A percentile compares a stretch with the other conserved stretches of the same genome.
Conservation (phyloP, 2,797 vertebrate species). For the Sebastes iracundus region DNA sequence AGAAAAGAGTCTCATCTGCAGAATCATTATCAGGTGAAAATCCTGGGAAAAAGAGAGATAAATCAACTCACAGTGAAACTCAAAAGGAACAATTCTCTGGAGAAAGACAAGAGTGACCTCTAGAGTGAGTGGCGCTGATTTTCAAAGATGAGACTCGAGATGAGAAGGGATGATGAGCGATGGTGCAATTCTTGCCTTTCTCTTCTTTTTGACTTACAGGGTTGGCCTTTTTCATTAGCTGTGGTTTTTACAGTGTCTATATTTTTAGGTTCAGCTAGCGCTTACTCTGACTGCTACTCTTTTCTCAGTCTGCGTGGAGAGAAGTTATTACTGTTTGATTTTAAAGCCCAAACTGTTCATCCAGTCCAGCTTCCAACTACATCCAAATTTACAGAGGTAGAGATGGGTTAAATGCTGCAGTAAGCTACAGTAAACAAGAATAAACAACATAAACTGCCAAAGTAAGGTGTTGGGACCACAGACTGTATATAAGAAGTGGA, state of each 20-base stretch:
- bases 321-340: slow-evolving; percentile 3
- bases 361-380: neutral
- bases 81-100: neutral
- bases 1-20: neutral
- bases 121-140: neutral
- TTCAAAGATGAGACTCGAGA: slow-evolving; percentile 12
- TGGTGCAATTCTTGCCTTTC: slow-evolving; percentile 1
- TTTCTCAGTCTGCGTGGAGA: neutral
- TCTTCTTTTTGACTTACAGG: neutral
- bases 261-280: neutral
- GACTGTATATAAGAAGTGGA: too few species aligned
- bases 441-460: neutral
- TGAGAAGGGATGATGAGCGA: slow-evolving; percentile 1
- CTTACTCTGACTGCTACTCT: neutral
- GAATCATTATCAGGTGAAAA: neutral
- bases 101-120: neutral
- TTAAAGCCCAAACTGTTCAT: neutral
- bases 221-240: neutral
- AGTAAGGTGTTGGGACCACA: neutral
- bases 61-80: neutral
- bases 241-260: neutral
- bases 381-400: neutral
- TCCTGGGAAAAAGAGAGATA: neutral
- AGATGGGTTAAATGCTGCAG: neutral
- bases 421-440: neutral